Conservation (phyloP, 2,888 invertebrate genomes). For the Myopa testacea region DNA sequence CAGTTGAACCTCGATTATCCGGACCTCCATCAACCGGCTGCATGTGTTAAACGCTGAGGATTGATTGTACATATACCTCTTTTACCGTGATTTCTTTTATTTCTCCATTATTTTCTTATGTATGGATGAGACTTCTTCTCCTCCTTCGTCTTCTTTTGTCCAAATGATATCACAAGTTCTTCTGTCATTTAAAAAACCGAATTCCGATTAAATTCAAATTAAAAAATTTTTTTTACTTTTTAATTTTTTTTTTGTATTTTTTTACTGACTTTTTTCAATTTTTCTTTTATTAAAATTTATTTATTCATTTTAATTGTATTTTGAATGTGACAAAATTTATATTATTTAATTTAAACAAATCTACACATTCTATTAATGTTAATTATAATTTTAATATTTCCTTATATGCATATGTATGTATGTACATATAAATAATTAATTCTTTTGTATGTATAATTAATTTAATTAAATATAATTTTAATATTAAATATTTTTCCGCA, state of each 20-base stretch:
- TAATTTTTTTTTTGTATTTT: background rate
- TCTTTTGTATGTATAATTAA: constrained; percentile 2
- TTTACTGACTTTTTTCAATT: constrained; percentile 10
- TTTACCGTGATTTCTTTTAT: too few relatives aligned
- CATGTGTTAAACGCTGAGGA: too few relatives aligned
- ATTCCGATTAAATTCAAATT: too few relatives aligned
- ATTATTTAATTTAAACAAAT: constrained; percentile 45
- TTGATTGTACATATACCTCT: too few relatives aligned
- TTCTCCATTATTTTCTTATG: too few relatives aligned
- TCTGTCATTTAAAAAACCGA: too few relatives aligned
- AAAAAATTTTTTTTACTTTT: too few relatives aligned
- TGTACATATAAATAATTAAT: constrained; percentile 39
- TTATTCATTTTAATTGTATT: constrained; percentile 38
- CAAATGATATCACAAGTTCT: too few relatives aligned
- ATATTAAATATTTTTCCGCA: background rate
- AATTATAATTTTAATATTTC: constrained; percentile 20
- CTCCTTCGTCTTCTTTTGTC: too few relatives aligned
- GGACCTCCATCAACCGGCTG: too few relatives aligned
- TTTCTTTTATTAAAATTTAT: constrained; percentile 40
- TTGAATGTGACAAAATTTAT: constrained; percentile 44
- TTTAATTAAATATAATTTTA: background rate
- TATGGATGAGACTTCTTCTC: too few relatives aligned
- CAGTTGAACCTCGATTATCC: too few relatives aligned
- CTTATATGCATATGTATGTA: constrained; percentile 27
- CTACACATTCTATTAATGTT: constrained; percentile 41